Evolutionary conservation across 2,888 invertebrate genomes (phyloP), one percentile per base, ranked within the genome.

Genomic region (Lasiommata megera): DNA sequence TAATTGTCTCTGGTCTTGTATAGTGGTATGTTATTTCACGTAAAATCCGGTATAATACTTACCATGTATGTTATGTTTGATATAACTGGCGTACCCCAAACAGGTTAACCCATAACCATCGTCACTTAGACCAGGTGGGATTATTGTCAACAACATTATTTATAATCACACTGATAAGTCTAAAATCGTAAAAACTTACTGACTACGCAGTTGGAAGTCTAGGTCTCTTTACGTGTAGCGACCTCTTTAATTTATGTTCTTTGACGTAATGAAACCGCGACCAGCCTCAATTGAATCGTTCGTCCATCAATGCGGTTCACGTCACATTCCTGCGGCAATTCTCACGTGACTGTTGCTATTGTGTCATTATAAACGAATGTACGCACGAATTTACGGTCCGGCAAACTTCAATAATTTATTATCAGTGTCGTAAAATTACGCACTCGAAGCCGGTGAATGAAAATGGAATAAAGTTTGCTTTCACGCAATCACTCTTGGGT

Each of bases 401-500:
- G 58, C 62, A 58, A 60, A 58, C 57, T 61, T 51, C 58, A 56
- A 48, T 59, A 58, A 46, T 46, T 46, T 31, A 62, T 65, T 57
- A 62, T 62, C 56, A 52, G 28, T 46, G 50, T 61, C 65, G 60
- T 65, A 62, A 66, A 66, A 60, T 54, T 51, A 57, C 56, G 44
- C 43, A 60, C 69, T 71, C 53, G 31, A 37, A 77, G 75, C 70
- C 71, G 63, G 63, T 72, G 69, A 77, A 74, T 76, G 73, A 66
- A 72, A 72, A 71, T 31, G 64, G 71, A 79, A 82, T 83, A 86
- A 81, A 83, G 82, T 72, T 68, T 61, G 63, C 68, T 69, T 65
- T 65, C 67, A 66, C 61, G 52, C 69, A 61, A 64, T 58, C 53
- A 59, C 34, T 63, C 58, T 65, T 65, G 68, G 16, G 16, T 76